Base-by-base conservation (phyloP, 2,888 invertebrate genomes). In the Volucella zonaria region DNA sequence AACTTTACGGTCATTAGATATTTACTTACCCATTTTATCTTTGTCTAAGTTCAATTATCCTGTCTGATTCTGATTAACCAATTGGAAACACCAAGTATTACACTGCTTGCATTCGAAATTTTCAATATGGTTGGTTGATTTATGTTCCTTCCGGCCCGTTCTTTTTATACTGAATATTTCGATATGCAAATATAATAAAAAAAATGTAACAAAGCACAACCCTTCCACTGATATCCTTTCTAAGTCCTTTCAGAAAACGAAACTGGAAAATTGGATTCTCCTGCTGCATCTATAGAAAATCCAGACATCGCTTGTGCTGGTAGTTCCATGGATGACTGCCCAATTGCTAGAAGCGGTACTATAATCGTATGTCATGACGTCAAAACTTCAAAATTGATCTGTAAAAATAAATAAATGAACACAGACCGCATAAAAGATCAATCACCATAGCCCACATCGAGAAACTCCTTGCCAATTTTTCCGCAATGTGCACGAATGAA, bases 241-340 rank as follows among this genome's bases (percentile, higher is more conserved):
- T n/a, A 58, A 59, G 47, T 68, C 38, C 15, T 54, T 68, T 45
- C 67, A 68, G 45, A 38, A 38, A 58, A 58, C 15, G 15, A 58
- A 68, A 49, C 40, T 42, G 59, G 70, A 70, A 70, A 70, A 70
- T 70, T 70, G 70, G 49, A 59, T 14, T 58, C 42, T 18, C 58
- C 18, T 70, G 18, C 12, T 59, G 51, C 12, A 10, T 45, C 15
- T 38, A 12, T 2, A 59, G 40, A 10, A 70, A 31, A 59, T 42
- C n/a, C 49, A 49, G 18, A 9, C 58, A 40, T 56, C 18, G 12
- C 40, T n/a, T 38, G 14, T 38, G 14, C 3, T 54, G 43, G 40
- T 40, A 40, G 49, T 49, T 49, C 31, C 10, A 49, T 49, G 59
- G 49, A 15, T 59, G 70, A 23, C 38, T 70, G 40, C 70, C 11